These are phyloP conservation scores for Oreochromis mossambicus DNA, from an alignment of 2,797 vertebrate genomes.

Conservation along the genomic window DNA sequence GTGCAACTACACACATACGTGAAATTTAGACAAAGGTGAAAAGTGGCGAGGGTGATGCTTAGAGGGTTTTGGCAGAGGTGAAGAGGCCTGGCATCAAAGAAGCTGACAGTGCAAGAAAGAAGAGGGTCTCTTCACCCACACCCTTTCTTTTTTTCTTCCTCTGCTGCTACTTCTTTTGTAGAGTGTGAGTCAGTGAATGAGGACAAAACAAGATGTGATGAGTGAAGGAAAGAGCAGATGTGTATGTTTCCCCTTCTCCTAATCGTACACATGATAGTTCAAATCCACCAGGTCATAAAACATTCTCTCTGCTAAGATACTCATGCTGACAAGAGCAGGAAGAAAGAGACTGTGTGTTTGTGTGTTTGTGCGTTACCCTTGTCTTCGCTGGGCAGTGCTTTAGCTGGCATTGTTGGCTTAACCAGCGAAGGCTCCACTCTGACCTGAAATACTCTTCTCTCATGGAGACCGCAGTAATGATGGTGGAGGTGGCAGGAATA, in stretches of 20 bases:
- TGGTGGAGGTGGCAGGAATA: constrained; percentile 97
- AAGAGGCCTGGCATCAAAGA: constrained; percentile 31
- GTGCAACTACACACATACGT: background rate
- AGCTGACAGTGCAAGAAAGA: constrained; percentile 57
- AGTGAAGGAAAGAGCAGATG: constrained; percentile 49
- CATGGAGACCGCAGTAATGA: constrained; percentile 94
- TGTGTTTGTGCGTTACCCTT: constrained; percentile 49
- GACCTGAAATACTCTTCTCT: constrained; percentile 86
- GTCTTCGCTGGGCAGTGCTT: constrained; percentile 61
- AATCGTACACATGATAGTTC: constrained; percentile 14
- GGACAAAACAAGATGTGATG: background rate
- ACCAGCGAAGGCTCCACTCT: constrained; percentile 66
- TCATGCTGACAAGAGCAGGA: background rate
- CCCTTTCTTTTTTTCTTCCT: background rate
- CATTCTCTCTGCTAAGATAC: constrained; percentile 2
- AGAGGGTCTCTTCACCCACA: background rate
- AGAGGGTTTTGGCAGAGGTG: background rate
- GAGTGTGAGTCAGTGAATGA: background rate
- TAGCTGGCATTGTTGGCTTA: constrained; percentile 46
- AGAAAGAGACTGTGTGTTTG: background rate
- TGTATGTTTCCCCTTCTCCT: background rate
- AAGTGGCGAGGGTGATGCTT: background rate
- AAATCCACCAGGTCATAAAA: constrained; percentile 17
- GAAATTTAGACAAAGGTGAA: background rate
- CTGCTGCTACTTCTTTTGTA: constrained; percentile 3